Conservation (phyloP, 23 tunicate genomes). For the Halocynthia aurantium region DNA sequence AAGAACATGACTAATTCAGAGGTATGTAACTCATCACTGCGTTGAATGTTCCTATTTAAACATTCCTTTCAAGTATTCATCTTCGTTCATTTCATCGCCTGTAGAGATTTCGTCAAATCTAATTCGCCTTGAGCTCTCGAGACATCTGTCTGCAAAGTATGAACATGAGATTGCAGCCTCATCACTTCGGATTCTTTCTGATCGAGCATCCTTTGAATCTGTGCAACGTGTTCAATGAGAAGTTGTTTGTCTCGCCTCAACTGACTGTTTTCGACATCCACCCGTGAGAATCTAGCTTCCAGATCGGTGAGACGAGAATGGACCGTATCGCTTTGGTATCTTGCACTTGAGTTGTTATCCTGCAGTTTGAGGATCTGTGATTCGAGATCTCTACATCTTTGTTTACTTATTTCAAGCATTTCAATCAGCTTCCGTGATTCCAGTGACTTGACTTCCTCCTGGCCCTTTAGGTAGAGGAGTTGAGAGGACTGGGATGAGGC, state of each 20-base stretch:
- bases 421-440: constrained; percentile 65
- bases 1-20: too few species aligned
- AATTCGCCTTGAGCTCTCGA: constrained; percentile 43
- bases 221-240: constrained; percentile 73
- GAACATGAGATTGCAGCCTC: constrained; percentile 67
- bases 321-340: constrained; percentile 47
- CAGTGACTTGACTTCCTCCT: constrained; percentile 54
- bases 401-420: constrained; percentile 66
- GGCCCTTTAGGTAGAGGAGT: constrained; percentile 59
- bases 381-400: constrained; percentile 57
- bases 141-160: constrained; percentile 66
- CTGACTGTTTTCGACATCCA: constrained; percentile 70
- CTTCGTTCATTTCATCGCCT: constrained; percentile 11
- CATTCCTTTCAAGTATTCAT: too few species aligned
- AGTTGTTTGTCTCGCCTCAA: constrained; percentile 77
- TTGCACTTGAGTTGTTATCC: constrained; percentile 61
- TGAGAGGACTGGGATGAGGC: constrained; percentile 61
- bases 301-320: constrained; percentile 60
- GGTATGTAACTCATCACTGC: too few species aligned
- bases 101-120: constrained; percentile 53
- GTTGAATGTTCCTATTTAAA: too few species aligned
- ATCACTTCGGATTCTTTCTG: constrained; percentile 69
- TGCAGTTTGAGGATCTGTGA: constrained; percentile 62
- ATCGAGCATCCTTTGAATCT: constrained; percentile 65
- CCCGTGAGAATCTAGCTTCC: constrained; percentile 44